Percentiles rank a stretch among this genome's conserved stretches.
phyloP scores from a whole-genome alignment of 2,113 vertebrate species.

The Orthochromis indermauri region DNA sequence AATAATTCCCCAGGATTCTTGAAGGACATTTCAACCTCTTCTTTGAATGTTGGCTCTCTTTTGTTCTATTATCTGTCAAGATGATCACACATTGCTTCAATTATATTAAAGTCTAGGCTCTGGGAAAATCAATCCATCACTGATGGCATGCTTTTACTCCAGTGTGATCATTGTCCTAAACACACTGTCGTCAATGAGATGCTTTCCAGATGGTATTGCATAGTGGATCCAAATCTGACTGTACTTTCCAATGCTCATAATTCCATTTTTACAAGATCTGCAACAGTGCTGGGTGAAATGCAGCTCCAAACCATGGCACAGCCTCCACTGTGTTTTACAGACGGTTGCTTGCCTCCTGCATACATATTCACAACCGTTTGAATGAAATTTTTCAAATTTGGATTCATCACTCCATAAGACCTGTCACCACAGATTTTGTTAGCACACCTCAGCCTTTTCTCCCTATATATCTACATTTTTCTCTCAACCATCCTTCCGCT shows the following conservation, averaged over 20 bases:
- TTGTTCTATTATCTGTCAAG: not conserved
- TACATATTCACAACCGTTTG: not conserved
- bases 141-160: not conserved
- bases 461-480: not conserved
- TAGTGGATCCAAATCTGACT: not conserved
- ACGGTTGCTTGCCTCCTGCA: accelerated
- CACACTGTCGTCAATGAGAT: not conserved
- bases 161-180: not conserved
- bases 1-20: not conserved
- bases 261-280: not conserved
- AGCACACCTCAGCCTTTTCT: not conserved
- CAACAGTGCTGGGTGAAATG: not conserved
- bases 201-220: not conserved
- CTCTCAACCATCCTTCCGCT: not conserved
- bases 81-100: not conserved
- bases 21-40: not conserved
- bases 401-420: not conserved
- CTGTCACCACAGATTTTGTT: not conserved
- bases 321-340: not conserved
- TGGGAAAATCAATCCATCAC: not conserved
- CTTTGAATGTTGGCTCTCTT: not conserved
- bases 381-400: not conserved
- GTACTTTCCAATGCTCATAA: not conserved
- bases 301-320: not conserved
- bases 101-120: not conserved